Percentiles rank a stretch among this genome's conserved stretches.
Conservation (phyloP, 2,888 invertebrate genomes). For the Actias luna region DNA sequence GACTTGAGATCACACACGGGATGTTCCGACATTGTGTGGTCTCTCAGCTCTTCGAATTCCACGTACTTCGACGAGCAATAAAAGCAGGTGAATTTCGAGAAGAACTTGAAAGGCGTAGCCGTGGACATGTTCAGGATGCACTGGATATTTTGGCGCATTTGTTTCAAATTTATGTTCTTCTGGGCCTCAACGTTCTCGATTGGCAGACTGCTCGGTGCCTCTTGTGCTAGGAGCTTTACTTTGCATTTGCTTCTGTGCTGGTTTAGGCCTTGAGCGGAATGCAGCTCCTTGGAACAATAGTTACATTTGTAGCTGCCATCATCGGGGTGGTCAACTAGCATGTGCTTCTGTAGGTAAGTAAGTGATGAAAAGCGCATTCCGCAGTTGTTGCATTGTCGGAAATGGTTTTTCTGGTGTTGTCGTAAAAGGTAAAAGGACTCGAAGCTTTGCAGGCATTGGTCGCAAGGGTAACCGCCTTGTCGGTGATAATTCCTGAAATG, state of each 20-base stretch:
- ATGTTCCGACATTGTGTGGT: conserved; percentile 58
- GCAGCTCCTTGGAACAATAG: conserved; percentile 58
- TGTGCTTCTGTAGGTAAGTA: conserved; percentile 53
- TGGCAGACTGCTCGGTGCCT: conserved; percentile 28
- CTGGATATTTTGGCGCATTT: conserved; percentile 64
- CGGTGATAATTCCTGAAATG: conserved; percentile 57
- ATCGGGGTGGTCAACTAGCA: conserved; percentile 51
- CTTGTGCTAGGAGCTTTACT: conserved; percentile 40
- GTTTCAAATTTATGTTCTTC: conserved; percentile 54
- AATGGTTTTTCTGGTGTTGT: conserved; percentile 57
- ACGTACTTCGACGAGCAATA: conserved; percentile 64
- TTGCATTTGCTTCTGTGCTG: conserved; percentile 61
- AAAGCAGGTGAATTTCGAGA: conserved; percentile 65
- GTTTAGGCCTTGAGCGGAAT: conserved; percentile 53
- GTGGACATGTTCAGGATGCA: conserved; percentile 71
- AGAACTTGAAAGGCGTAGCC: conserved; percentile 67
- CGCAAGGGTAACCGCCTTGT: conserved; percentile 56
- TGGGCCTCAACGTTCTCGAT: conserved; percentile 38
- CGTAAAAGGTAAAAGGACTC: conserved; percentile 39
- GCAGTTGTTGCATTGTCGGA: conserved; percentile 57
- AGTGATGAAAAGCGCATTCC: conserved; percentile 47
- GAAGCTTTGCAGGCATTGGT: conserved; percentile 51
- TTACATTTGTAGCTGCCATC: conserved; percentile 51
- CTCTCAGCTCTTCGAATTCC: conserved; percentile 62
- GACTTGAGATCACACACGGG: conserved; percentile 63